Evolutionary conservation across 2,113 vertebrate species (phyloP).

Genomic region (Megaceryle torquata): DNA sequence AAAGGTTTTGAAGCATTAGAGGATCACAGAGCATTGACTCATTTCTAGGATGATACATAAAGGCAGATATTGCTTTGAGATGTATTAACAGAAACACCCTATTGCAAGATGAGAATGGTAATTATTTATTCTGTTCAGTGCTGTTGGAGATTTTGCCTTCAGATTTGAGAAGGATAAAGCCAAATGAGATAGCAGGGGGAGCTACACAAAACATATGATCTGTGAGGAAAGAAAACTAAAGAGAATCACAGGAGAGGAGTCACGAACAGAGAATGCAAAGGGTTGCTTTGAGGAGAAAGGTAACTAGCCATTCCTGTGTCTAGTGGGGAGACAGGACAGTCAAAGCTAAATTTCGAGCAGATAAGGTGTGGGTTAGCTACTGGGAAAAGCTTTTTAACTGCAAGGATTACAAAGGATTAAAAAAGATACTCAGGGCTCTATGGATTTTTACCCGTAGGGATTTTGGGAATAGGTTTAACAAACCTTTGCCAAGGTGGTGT

Average conservation of each 20-base stretch:
- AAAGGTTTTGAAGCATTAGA: neutral
- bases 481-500: neutral
- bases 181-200: slow-evolving; percentile 5
- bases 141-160: neutral
- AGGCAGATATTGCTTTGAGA: neutral
- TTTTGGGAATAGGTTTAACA: neutral
- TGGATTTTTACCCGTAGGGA: neutral
- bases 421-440: neutral
- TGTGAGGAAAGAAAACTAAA: neutral
- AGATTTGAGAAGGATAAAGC: neutral
- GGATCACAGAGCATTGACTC: neutral
- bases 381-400: slow-evolving; percentile 3
- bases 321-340: neutral
- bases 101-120: neutral
- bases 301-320: neutral
- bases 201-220: neutral
- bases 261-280: neutral
- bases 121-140: slow-evolving; percentile 17
- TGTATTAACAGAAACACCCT: neutral
- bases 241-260: neutral
- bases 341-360: neutral
- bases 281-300: slow-evolving; percentile 10
- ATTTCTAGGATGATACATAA: neutral
- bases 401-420: slow-evolving; percentile 38
- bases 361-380: slow-evolving; percentile 10